Conservation (phyloP, 2,113 vertebrate species). For the Arvicanthis niloticus region DNA sequence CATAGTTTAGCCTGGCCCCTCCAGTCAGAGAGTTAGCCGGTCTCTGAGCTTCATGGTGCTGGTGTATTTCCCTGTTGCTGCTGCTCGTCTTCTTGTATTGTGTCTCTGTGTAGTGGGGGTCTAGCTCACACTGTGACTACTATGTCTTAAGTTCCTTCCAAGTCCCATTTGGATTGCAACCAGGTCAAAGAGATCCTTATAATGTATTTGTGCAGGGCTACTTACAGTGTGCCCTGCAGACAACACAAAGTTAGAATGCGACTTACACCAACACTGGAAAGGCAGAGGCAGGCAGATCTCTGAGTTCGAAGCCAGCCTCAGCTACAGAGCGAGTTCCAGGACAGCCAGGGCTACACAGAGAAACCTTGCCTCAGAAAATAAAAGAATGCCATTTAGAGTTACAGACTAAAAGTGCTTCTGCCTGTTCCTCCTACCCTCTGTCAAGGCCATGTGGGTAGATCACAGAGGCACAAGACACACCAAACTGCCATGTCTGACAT, state of each 20-base stretch:
- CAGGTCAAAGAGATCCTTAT: neutral
- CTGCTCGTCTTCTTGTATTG: neutral
- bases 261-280: neutral
- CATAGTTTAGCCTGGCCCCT: too few species aligned
- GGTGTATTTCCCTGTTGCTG: neutral
- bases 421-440: neutral
- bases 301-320: neutral
- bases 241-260: neutral
- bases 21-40: neutral
- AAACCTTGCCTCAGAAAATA: neutral
- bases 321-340: neutral
- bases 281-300: neutral
- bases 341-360: neutral
- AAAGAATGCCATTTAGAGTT: neutral
- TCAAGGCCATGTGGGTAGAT: too few species aligned
- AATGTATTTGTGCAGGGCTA: neutral
- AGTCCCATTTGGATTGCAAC: neutral
- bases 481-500: fast-evolving
- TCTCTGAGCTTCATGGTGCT: neutral
- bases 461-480: neutral
- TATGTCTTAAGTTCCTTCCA: neutral
- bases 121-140: neutral
- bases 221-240: neutral
- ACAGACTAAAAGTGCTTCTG: neutral
- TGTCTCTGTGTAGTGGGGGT: neutral